Conservation (phyloP, 2,888 invertebrate species). For the Chymomyza fuscimana region DNA sequence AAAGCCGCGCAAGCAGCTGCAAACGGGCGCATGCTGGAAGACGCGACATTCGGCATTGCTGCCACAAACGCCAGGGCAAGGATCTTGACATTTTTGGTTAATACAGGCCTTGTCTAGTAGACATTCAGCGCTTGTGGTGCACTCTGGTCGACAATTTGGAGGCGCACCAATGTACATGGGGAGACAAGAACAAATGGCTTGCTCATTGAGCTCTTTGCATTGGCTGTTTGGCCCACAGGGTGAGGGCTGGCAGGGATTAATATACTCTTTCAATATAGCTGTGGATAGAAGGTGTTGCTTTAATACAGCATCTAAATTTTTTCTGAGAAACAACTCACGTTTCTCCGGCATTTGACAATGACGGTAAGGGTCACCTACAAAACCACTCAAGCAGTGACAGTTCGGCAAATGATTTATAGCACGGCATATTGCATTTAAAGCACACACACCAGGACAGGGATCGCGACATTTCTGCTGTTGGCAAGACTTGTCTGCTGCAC, state of each 20-base stretch:
- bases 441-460: constrained; percentile 89
- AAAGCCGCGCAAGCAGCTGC: constrained; percentile 85
- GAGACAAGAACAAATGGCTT: constrained; percentile 84
- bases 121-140: constrained; percentile 84
- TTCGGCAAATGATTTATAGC: constrained; percentile 86
- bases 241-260: constrained; percentile 83
- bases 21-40: constrained; percentile 88
- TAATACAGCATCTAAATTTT: neutral
- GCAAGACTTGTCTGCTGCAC: constrained; percentile 86
- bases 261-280: constrained; percentile 76
- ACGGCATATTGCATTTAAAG: constrained; percentile 86
- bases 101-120: constrained; percentile 83
- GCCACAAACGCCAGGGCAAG: constrained; percentile 84
- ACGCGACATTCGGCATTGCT: constrained; percentile 86
- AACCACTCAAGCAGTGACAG: constrained; percentile 85
- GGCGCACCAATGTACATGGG: constrained; percentile 83
- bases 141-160: constrained; percentile 86
- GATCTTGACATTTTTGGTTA: constrained; percentile 84
- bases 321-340: constrained; percentile 79
- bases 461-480: constrained; percentile 87
- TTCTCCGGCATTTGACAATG: constrained; percentile 82
- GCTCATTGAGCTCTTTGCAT: constrained; percentile 82
- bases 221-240: constrained; percentile 86
- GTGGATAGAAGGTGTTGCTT: constrained; percentile 10
- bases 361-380: constrained; percentile 88